Base-by-base conservation (phyloP, 2,113 vertebrate species). In the Lampris incognitus region DNA sequence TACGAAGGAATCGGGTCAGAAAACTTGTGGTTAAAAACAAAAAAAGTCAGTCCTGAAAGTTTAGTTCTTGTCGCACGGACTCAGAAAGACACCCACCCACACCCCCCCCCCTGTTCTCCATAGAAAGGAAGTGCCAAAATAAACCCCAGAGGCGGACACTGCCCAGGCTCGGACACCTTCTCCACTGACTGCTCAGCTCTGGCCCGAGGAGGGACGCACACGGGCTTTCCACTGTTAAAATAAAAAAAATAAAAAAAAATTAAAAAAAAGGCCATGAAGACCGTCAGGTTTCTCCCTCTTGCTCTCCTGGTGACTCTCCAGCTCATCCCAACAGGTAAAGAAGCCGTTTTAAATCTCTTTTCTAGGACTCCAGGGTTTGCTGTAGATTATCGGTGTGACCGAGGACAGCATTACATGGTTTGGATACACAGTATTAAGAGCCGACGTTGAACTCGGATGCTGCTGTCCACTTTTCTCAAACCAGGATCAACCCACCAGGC, bases 71-170 rank as follows among this genome's bases (percentile, higher is more conserved):
- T 79, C 71, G 52, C 72, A 42, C 39, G 37, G 63, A 51, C 67
- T 10, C n/a, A 24, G 8, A 42, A 56, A 61, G 58, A 56, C 72
- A 79, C 46, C 72, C 74, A 61, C 69, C 59, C 69, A 46, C 68
- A 41, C 69, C 39, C 58, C 80, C 69, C 69, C 68, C 44, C 48
- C 55, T 65, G 58, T 66, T 84, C 76, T 64, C 76, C 54, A 10
- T 49, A 73, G 60, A 76, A 85, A 91, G 92, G 93, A 94, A 93
- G 89, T 88, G 76, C 77, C 85, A 81, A 81, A 92, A 91, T 91
- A 90, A 91, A 81, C 87, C 85, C 49, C 76, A 50, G 79, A 50
- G 37, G 69, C 6, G 0, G 40, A 85, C 24, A 24, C 75, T 8
- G 5, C 39, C 59, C 72, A 10, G 44, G 81, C 70, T 58, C 51